Conservation (phyloP, 1,140 invertebrate species). For the Daktulosphaira vitifoliae region DNA sequence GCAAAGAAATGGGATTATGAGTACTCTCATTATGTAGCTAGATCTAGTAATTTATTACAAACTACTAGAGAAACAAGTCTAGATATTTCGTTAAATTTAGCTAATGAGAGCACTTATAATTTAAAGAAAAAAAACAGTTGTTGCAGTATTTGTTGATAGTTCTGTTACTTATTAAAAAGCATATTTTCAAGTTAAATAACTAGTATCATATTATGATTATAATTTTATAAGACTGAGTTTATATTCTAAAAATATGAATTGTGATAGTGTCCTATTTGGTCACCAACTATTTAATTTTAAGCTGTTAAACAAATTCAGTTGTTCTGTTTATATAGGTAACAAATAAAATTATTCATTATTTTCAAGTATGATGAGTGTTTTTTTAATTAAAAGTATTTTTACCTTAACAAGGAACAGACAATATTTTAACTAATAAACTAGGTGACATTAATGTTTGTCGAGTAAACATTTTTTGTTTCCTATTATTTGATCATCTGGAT, state of each 20-base stretch:
- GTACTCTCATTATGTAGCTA: slow-evolving; percentile 36
- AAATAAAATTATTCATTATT: slow-evolving; percentile 5
- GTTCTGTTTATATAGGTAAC: slow-evolving; percentile 5
- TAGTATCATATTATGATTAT: neutral
- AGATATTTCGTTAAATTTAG: too few relatives aligned
- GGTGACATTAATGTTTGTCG: too few relatives aligned
- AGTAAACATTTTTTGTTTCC: too few relatives aligned
- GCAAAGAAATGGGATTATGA: slow-evolving; percentile 41
- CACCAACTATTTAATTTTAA: slow-evolving; percentile 7
- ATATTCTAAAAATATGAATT: slow-evolving; percentile 18
- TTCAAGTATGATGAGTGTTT: too few relatives aligned
- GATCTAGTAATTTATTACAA: neutral
- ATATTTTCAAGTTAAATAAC: neutral
- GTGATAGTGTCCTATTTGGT: slow-evolving; percentile 2
- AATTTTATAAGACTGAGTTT: slow-evolving; percentile 24
- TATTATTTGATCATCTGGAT: too few relatives aligned
- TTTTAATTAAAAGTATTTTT: too few relatives aligned
- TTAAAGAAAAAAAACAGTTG: neutral
- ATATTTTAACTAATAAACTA: too few relatives aligned
- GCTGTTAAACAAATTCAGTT: neutral
- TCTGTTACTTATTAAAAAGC: neutral
- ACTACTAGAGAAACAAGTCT: too few relatives aligned
- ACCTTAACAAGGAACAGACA: too few relatives aligned
- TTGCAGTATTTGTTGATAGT: slow-evolving; percentile 1
- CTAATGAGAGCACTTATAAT: neutral